These are phyloP conservation scores for Hydrolagus colliei DNA, from an alignment of 2,797 vertebrate species.

Conservation along the genomic window DNA sequence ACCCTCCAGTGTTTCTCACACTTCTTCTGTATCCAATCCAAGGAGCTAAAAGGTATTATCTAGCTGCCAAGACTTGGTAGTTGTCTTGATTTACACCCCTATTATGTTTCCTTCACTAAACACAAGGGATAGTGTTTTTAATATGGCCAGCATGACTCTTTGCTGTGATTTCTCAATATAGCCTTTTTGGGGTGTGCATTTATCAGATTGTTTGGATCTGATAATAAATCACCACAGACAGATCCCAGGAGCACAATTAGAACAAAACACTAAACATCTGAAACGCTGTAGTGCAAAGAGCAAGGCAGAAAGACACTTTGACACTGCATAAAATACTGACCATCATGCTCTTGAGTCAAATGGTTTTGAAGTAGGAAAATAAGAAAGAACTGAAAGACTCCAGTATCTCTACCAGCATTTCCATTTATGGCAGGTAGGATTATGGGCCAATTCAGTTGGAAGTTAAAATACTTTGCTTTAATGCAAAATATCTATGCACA, in stretches of 20 bases:
- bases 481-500: too few relatives aligned
- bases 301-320: background rate
- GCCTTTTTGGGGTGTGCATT: background rate
- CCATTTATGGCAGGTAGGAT: too few relatives aligned
- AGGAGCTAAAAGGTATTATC: constrained; percentile 29
- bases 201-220: constrained; percentile 18
- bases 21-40: background rate
- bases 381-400: background rate
- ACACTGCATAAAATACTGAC: background rate
- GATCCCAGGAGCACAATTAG: constrained; percentile 17
- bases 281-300: background rate
- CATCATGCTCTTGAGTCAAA: background rate
- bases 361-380: background rate
- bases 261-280: background rate
- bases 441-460: too few relatives aligned
- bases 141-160: constrained; percentile 24
- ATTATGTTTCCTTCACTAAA: constrained; percentile 31
- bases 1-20: constrained; percentile 25
- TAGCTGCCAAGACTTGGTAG: constrained; percentile 21
- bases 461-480: too few relatives aligned
- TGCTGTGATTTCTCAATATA: constrained; percentile 12
- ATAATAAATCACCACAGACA: constrained; percentile 26
- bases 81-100: constrained; percentile 24
- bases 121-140: constrained; percentile 29
- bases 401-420: background rate